Base-by-base conservation (phyloP, 2,113 vertebrate species). In the Suricata suricatta region DNA sequence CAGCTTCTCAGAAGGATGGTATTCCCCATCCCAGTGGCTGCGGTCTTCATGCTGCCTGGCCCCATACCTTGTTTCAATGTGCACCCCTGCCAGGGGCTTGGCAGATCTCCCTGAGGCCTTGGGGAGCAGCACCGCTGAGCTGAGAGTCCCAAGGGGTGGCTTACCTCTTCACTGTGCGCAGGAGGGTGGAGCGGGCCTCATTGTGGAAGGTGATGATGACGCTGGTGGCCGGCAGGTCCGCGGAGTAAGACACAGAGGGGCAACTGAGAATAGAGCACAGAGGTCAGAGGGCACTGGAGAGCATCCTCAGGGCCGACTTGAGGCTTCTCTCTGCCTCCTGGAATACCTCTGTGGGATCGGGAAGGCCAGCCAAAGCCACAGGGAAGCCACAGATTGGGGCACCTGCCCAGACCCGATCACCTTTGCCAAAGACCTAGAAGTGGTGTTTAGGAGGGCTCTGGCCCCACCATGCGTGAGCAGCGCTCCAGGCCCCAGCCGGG, bases 191-290 rank as follows among this genome's bases (percentile, higher is more conserved):
- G 47, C 99, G 99, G 0, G 99, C 99, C 98, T 99, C 99, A 0
- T 99, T 99, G 98, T 99, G 99, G 98, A 99, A 99, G 64, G 99
- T 99, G 98, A 99, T 99, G 98, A 99, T 99, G 98, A 99, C 92
- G 5, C 99, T 99, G 83, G 99, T 99, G 92, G 99, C 96, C 0
- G 99, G 99, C 68, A 99, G 98, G 94, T 99, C 99, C 0, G 96
- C 0, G 52, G 99, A 99, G 66, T 99, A 99, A 92, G 74, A 99
- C 84, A 99, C 94, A 5, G 99, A 99, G 0, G 99, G 99, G 93
- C 99, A 99, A 95, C 99, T 99, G 93, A 80, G 98, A 79, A 94
- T 47, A 79, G 38, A 94, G 79, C 29, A 83, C 29, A 33, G 64
- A 74, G 50, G 63, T 86, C 93, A 97, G 85, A 44, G n/a, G 84